These are phyloP conservation scores for Variabilichromis moorii DNA, from an alignment of 2,113 vertebrate genomes.

Conservation along the genomic window DNA sequence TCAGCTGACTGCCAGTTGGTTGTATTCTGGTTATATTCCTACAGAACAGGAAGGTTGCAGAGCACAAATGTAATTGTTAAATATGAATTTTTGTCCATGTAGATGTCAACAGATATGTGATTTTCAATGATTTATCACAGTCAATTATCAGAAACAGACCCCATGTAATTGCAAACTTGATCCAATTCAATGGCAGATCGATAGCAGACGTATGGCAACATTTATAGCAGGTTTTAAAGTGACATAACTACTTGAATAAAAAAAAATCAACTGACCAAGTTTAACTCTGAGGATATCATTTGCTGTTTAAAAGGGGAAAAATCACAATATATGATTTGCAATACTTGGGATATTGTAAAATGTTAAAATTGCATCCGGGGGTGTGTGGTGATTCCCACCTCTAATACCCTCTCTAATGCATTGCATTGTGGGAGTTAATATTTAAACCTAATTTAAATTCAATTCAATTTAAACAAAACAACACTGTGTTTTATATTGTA, in stretches of 20 bases:
- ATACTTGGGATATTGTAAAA: background rate
- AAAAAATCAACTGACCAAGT: rapidly evolving
- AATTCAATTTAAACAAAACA: rapidly evolving
- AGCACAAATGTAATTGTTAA: background rate
- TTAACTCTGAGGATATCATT: background rate
- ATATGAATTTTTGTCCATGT: background rate
- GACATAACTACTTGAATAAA: background rate
- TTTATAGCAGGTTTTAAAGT: background rate
- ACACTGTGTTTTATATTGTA: background rate
- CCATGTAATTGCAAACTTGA: background rate
- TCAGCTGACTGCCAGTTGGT: background rate
- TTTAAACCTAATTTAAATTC: background rate
- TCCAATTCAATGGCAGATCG: rapidly evolving
- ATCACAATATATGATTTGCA: background rate
- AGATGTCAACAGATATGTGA: background rate
- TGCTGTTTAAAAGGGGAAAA: background rate
- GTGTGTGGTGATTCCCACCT: background rate
- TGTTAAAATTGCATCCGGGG: background rate
- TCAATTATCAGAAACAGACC: background rate
- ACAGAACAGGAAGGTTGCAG: background rate
- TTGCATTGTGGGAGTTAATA: background rate
- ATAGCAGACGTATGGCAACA: background rate
- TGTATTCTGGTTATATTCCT: background rate
- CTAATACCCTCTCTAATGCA: background rate
- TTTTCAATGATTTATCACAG: background rate